Evolutionary conservation across 2,888 invertebrate species (phyloP).

Genomic region (Halictus quadricinctus): DNA sequence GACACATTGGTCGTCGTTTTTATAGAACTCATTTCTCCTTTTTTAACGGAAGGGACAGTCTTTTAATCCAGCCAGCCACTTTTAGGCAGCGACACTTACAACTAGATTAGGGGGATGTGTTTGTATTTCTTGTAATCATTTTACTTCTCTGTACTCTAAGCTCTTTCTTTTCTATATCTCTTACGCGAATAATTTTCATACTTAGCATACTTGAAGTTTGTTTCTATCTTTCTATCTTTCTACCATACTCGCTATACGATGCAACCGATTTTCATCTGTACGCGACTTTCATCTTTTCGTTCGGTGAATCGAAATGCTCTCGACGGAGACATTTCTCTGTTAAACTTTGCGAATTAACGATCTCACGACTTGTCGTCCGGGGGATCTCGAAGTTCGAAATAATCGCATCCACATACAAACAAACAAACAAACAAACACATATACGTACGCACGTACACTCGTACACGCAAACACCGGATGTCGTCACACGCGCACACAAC

Average conservation of each 20-base stretch:
- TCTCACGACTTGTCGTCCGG: constrained; percentile 39
- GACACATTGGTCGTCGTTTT: constrained; percentile 48
- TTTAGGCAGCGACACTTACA: constrained; percentile 77
- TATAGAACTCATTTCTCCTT: constrained; percentile 43
- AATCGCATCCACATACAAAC: neutral
- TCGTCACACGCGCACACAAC: neutral
- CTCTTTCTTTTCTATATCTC: constrained; percentile 77
- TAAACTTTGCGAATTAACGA: constrained; percentile 34
- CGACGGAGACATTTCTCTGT: constrained; percentile 42
- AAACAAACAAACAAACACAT: neutral
- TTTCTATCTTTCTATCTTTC: constrained; percentile 81
- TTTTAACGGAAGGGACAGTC: constrained; percentile 52
- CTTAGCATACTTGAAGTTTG: constrained; percentile 77
- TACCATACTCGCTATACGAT: constrained; percentile 72
- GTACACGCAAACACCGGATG: neutral
- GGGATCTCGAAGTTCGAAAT: constrained; percentile 38
- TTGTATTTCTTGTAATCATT: constrained; percentile 80
- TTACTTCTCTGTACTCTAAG: constrained; percentile 78
- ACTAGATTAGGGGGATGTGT: constrained; percentile 78
- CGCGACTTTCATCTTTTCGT: constrained; percentile 31
- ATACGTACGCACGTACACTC: neutral
- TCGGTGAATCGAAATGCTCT: constrained; percentile 21
- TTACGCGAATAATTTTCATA: constrained; percentile 78
- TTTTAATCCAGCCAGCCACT: constrained; percentile 70
- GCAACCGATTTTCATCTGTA: constrained; percentile 50